These are phyloP conservation scores for Macrotis lagotis DNA, from an alignment of 2,113 vertebrate genomes.

Conservation along the genomic window DNA sequence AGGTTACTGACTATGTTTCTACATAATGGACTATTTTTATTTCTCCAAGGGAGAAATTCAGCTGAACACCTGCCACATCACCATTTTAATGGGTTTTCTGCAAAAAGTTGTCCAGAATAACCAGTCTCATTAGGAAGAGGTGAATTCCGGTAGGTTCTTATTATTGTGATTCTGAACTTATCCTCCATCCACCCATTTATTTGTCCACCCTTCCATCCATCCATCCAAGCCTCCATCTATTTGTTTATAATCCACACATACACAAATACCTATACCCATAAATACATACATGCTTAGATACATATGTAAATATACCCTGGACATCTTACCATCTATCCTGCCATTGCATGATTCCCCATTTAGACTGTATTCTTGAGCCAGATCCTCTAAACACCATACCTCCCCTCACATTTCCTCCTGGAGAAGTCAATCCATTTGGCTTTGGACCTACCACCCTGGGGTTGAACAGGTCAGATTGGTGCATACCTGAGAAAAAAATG, in stretches of 20 bases:
- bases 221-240: background rate
- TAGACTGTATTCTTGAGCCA: background rate
- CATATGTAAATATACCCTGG: background rate
- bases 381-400: background rate
- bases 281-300: background rate
- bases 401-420: background rate
- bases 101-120: background rate
- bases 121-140: background rate
- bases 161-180: background rate
- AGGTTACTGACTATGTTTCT: background rate
- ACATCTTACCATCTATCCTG: background rate
- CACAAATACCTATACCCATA: too few species aligned
- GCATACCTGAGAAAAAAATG: background rate
- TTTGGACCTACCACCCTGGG: background rate
- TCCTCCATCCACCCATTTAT: background rate
- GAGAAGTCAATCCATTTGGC: background rate
- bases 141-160: background rate
- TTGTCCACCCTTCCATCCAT: background rate
- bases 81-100: background rate
- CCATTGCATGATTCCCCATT: background rate
- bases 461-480: background rate
- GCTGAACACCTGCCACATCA: slow-evolving; percentile 1
- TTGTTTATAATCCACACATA: too few species aligned
- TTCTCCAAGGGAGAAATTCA: slow-evolving; percentile 18
- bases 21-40: background rate